Base-by-base conservation (phyloP, 2,113 vertebrate species). In the Malurus alboscapulatus region DNA sequence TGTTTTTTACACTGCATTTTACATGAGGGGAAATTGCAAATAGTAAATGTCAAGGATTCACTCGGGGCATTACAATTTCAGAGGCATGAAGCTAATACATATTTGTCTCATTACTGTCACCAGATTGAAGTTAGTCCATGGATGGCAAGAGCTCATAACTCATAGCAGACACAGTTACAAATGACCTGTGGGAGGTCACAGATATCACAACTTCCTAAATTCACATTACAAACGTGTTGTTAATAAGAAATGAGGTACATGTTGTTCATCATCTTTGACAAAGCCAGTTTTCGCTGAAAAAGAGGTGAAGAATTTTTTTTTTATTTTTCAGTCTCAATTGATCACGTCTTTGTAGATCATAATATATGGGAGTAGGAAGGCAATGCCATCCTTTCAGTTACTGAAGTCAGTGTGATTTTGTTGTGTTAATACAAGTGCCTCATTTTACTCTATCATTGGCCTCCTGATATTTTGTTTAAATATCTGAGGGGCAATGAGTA, bases 91-190 rank as follows among this genome's bases (percentile, higher is more conserved):
- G 93, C 90, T 97, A 97, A 98, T 98, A 97, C 96, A 90, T 97
- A 97, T 97, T 98, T 98, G 97, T 97, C 97, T 98, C 92, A 96
- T 98, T 98, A 97, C 96, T 97, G 96, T 97, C 97, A 97, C 75
- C 88, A 95, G 85, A 96, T 97, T 96, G 96, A 88, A 97, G 95
- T 97, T 91, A 96, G 95, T 94, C 96, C 17, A 34, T 84, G 73
- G 84, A 92, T 95, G 84, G 92, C 66, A 93, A 95, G 87, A 87
- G 78, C 83, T 96, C 77, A 25, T 78, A 96, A 90, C 75, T 97
- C 93, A 94, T 83, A 96, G 91, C 92, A 95, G 91, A 95, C 80
- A 27, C 63, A 89, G 87, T 95, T 97, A 97, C 96, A 97, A 97
- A 95, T 66, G 94, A 97, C 97, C 96, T 97, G 80, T 95, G 96